Evolutionary conservation across 2,797 vertebrate genomes (phyloP).

Genomic region (Euthynnus affinis): DNA sequence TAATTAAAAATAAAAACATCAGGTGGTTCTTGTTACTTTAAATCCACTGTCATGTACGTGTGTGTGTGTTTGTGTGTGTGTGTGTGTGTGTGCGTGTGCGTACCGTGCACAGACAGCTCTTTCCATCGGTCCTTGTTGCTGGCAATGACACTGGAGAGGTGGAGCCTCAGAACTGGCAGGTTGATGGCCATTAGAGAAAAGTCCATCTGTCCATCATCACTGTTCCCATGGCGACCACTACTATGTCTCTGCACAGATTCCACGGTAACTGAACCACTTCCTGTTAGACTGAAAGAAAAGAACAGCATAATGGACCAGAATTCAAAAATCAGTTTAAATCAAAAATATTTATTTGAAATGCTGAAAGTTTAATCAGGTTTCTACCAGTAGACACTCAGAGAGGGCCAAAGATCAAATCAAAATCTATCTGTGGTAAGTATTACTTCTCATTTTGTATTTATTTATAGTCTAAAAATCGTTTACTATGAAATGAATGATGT

Average conservation of each 20-base stretch:
- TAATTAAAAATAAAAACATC: too few species aligned
- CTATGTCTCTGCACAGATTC: conserved; percentile 88
- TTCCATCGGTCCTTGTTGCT: conserved; percentile 98
- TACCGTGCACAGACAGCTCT: conserved; percentile 94
- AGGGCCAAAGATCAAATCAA: not conserved
- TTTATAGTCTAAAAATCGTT: not conserved
- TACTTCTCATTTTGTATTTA: not conserved
- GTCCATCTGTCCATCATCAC: conserved; percentile 81
- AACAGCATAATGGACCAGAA: not conserved
- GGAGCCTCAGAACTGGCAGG: conserved; percentile 88
- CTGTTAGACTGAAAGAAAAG: conserved; percentile 79
- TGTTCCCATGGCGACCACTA: conserved; percentile 70
- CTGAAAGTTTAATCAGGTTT: not conserved
- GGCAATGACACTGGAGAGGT: conserved; percentile 91
- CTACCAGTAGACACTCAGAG: not conserved
- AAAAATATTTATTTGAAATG: not conserved
- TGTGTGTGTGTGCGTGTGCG: conserved; percentile 16
- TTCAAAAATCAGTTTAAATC: too few species aligned
- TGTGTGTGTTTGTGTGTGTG: not conserved
- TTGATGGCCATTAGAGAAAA: conserved; percentile 92
- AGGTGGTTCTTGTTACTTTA: too few species aligned
- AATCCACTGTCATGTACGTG: too few species aligned
- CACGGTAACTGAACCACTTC: conserved; percentile 83
- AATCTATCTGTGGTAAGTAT: not conserved
- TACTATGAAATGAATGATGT: not conserved